Evolutionary conservation across 2,113 vertebrate genomes (phyloP).

Genomic region (Psilopsiagon aymara): DNA sequence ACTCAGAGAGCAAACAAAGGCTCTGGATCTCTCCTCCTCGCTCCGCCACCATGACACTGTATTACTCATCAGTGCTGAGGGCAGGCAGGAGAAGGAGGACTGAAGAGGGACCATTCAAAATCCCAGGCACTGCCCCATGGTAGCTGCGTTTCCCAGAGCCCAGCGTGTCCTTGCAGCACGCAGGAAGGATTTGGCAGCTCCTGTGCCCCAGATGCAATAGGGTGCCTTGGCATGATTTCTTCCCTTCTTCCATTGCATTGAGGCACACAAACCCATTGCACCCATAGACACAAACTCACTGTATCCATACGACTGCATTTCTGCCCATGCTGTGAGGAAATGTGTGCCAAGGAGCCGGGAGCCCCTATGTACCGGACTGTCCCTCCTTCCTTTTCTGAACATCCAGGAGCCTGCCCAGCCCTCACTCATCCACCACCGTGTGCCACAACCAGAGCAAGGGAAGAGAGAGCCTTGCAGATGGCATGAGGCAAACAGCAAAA

Average conservation of each 20-base stretch:
- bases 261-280: not conserved
- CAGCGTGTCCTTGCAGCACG: accelerated
- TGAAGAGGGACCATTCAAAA: not conserved
- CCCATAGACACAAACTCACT: not conserved
- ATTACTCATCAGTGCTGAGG: not conserved
- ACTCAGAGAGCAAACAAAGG: not conserved
- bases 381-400: not conserved
- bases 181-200: not conserved
- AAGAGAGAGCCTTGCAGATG: not conserved
- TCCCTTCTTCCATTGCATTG: not conserved
- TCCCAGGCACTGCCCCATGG: not conserved
- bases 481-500: not conserved
- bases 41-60: not conserved
- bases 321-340: not conserved
- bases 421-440: not conserved
- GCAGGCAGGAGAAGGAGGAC: not conserved
- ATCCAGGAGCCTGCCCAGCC: not conserved
- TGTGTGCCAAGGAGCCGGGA: accelerated
- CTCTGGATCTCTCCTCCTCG: not conserved
- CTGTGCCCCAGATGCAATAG: not conserved
- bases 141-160: not conserved
- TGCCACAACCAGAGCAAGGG: not conserved
- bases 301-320: not conserved
- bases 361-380: accelerated
- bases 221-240: not conserved